phyloP scores from a whole-genome alignment of 2,113 vertebrate species.

The Myrmophylax atrothorax region DNA sequence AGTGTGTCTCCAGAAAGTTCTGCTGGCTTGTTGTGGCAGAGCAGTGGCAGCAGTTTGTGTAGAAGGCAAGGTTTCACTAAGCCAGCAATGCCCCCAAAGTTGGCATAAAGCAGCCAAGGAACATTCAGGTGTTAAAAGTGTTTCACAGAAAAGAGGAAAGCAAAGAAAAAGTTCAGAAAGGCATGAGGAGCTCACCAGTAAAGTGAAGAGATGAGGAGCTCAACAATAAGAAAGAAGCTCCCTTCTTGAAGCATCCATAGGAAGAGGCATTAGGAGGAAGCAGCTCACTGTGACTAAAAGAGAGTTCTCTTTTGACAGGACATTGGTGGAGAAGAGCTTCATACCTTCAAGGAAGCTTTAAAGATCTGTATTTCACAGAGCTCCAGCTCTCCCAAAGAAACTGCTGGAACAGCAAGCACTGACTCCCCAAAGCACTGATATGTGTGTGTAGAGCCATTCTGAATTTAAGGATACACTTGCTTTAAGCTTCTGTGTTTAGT shows the following conservation, averaged over 20 bases:
- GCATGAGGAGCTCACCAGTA: background rate
- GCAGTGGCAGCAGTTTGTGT: background rate
- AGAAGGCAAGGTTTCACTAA: background rate
- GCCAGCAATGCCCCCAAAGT: background rate
- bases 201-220: background rate
- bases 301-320: background rate
- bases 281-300: background rate
- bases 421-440: background rate
- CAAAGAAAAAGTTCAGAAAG: background rate
- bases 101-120: background rate
- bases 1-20: background rate
- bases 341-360: background rate
- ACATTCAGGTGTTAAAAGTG: background rate
- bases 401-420: background rate
- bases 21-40: background rate
- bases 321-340: background rate
- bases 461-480: background rate
- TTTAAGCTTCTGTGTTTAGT: background rate
- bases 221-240: background rate
- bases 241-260: background rate
- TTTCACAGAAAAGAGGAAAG: background rate
- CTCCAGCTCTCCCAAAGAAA: background rate
- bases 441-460: background rate
- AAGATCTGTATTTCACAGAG: background rate
- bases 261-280: background rate